Evolutionary conservation across 2,797 vertebrate species (phyloP), one percentile per base, ranked within the genome.

Genomic region (Synanceia verrucosa): DNA sequence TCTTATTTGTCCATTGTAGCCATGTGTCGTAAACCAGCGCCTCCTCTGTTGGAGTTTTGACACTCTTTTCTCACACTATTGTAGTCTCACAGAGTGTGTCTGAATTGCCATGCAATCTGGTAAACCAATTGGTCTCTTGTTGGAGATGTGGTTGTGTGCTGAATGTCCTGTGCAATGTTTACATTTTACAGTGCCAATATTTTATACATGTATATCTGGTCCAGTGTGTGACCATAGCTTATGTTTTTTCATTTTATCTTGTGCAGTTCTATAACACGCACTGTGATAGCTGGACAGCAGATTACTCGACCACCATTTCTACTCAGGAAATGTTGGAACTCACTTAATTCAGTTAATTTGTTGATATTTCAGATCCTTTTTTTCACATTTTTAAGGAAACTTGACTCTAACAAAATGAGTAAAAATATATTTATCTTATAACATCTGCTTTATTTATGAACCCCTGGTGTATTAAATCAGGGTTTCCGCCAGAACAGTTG

Each of bases 141-240:
- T 73, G 10, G 46, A 23, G 28, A 76, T 57, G 41, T 52, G 23
- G 52, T 70, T 76, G n/a, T 76, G n/a, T 70, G 48, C 23, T 61
- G 16, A 68, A 65, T 81, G 24, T 79, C 39, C 52, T 74, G 47
- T 76, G 39, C 39, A 68, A 66, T 75, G 65, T 72, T 69, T 39
- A 50, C n/a, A 39, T 60, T 57, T 59, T 41, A 44, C 36, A 69
- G 10, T 78, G 26, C 56, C 24, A 14, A 23, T 63, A 56, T 33
- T 55, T 19, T 31, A 62, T 18, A 39, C 55, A 23, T 60, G 8
- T 21, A 21, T 62, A 29, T 9, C 13, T 71, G 33, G 26, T 43
- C 29, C 13, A 47, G 19, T 61, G 41, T 36, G 13, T 6, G 31
- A 41, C 24, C 31, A 28, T 51, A 43, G 13, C 41, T 26, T 6